Evolutionary conservation across 2,888 invertebrate species (phyloP).

Genomic region (Celastrina argiolus): DNA sequence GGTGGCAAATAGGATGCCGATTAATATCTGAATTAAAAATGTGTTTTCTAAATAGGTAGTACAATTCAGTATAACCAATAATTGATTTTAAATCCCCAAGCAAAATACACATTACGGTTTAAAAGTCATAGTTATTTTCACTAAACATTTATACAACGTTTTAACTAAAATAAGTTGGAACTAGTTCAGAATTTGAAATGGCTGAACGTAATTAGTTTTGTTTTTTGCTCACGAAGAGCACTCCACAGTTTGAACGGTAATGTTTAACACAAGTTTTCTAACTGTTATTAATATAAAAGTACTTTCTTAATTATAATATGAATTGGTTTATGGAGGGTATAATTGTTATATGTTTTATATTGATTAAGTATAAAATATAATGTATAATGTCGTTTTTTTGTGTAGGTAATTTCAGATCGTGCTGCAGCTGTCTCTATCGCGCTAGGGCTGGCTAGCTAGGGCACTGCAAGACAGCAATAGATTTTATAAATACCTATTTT

Average conservation of each 20-base stretch:
- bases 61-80: not conserved
- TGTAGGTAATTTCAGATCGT: too few relatives aligned
- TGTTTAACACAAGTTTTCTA: not conserved
- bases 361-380: too few relatives aligned
- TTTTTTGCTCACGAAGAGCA: not conserved
- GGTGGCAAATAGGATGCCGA: too few relatives aligned
- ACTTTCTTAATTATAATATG: not conserved
- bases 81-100: not conserved
- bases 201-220: constrained; percentile 16
- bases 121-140: not conserved
- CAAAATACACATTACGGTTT: not conserved
- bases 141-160: not conserved
- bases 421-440: too few relatives aligned
- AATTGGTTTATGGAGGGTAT: too few relatives aligned
- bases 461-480: too few relatives aligned
- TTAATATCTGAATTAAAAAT: too few relatives aligned
- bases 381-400: too few relatives aligned
- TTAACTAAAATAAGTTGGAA: constrained; percentile 2
- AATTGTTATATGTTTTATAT: too few relatives aligned
- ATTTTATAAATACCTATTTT: too few relatives aligned
- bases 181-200: constrained; percentile 14
- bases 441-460: too few relatives aligned
- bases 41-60: too few relatives aligned
- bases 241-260: not conserved
- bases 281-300: not conserved